A percentile compares a stretch with the other conserved stretches of the same genome.
Evolutionary conservation across 2,113 vertebrate genomes (phyloP).

Genomic region (Puma concolor): DNA sequence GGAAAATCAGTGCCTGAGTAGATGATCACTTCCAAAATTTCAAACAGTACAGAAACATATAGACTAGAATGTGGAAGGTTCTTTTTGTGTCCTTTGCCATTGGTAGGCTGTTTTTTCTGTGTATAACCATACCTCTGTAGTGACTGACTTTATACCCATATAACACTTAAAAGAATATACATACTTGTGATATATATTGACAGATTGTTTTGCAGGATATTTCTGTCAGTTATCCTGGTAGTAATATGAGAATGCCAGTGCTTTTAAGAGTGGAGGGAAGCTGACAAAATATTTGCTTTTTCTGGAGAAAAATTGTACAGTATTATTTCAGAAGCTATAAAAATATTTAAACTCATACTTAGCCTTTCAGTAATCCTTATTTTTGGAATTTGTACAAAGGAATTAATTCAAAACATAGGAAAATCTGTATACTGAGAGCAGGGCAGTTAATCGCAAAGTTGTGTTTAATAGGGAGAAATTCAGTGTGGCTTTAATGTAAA

Average conservation of each 20-base stretch:
- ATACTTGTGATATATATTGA: not conserved
- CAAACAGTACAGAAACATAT: not conserved
- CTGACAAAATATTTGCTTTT: conserved; percentile 18
- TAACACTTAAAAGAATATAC: not conserved
- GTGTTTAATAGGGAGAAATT: conserved; percentile 24
- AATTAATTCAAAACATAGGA: conserved; percentile 1
- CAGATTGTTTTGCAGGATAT: conserved; percentile 8
- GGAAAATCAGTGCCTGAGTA: not conserved
- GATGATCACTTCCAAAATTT: conserved; percentile 15
- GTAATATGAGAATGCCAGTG: not conserved
- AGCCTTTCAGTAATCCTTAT: not conserved
- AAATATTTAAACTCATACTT: conserved; percentile 10
- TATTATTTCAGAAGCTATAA: conserved; percentile 38
- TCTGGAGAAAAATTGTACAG: not conserved
- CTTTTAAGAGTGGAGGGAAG: not conserved
- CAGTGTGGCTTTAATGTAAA: not conserved
- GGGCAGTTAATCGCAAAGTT: not conserved
- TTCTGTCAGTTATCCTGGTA: not conserved
- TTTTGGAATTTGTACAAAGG: not conserved
- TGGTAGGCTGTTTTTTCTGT: not conserved
- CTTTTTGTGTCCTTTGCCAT: not conserved
- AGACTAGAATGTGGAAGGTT: not conserved
- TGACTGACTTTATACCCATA: not conserved
- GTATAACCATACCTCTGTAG: not conserved
- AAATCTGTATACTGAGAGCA: conserved; percentile 5